Conservation (phyloP, 2,888 invertebrate species). For the Meiosimyza decipiens region DNA sequence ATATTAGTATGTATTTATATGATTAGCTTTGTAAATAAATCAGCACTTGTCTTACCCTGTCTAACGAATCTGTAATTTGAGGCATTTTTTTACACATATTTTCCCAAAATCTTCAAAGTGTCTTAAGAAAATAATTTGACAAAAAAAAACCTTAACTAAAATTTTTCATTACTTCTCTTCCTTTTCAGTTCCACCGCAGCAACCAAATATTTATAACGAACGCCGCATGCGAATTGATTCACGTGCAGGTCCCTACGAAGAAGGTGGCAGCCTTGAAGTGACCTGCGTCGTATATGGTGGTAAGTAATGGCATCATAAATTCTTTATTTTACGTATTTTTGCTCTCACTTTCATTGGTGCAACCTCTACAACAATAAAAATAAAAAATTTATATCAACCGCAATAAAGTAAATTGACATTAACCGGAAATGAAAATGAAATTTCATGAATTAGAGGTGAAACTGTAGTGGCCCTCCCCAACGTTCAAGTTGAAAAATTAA, state of each 20-base stretch:
- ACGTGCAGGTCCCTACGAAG: slow-evolving; percentile 78
- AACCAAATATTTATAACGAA: slow-evolving; percentile 77
- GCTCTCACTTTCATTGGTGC: background rate
- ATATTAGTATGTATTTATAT: too few species aligned
- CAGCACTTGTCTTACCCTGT: too few species aligned
- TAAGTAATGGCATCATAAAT: slow-evolving; percentile 64
- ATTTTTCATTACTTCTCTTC: slow-evolving; percentile 43
- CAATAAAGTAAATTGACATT: background rate
- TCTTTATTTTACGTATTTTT: background rate
- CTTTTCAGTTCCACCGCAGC: slow-evolving; percentile 76
- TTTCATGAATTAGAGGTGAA: too few species aligned
- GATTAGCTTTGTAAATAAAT: too few species aligned
- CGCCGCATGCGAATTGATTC: slow-evolving; percentile 72
- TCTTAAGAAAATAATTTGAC: background rate
- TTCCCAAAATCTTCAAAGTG: background rate
- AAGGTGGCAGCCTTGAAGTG: slow-evolving; percentile 76
- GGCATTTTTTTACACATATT: too few species aligned
- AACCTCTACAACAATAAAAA: background rate
- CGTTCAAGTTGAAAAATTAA: slow-evolving; percentile 11
- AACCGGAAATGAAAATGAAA: too few species aligned
- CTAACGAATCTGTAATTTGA: too few species aligned
- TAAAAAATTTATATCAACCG: slow-evolving; percentile 4
- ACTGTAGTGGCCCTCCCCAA: too few species aligned
- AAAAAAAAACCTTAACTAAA: slow-evolving; percentile 15
- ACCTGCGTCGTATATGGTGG: slow-evolving; percentile 80